These are phyloP conservation scores for Malthinus seriepunctatus DNA, from an alignment of 2,888 invertebrate genomes.

Conservation along the genomic window DNA sequence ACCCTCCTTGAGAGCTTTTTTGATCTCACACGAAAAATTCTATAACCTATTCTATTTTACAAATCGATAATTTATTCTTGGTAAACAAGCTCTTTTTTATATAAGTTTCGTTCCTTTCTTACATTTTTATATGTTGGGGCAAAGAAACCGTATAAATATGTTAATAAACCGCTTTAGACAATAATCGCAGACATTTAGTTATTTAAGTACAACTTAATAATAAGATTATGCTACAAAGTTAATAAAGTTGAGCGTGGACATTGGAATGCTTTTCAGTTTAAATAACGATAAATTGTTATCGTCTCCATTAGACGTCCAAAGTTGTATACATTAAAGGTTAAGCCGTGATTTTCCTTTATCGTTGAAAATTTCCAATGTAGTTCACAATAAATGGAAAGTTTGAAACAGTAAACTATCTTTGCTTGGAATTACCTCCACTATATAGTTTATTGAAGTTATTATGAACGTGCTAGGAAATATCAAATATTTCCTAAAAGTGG, in stretches of 20 bases:
- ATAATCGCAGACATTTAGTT: not conserved
- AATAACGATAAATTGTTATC: slow-evolving; percentile 3
- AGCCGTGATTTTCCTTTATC: not conserved
- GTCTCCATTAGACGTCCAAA: not conserved
- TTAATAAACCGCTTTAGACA: not conserved
- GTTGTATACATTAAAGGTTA: not conserved
- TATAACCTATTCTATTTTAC: slow-evolving; percentile 8
- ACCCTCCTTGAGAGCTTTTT: slow-evolving; percentile 15
- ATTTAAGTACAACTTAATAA: too few relatives aligned
- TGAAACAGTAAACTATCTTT: too few relatives aligned
- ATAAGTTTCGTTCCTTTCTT: not conserved
- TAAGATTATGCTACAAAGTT: not conserved
- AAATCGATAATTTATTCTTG: slow-evolving; percentile 16
- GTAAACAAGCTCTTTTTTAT: slow-evolving; percentile 2
- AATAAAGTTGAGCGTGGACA: not conserved
- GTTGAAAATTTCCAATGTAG: not conserved
- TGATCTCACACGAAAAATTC: slow-evolving; percentile 12
- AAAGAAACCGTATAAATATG: slow-evolving; percentile 1
- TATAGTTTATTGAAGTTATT: too few relatives aligned
- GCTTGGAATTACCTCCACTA: too few relatives aligned
- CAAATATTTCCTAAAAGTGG: too few relatives aligned
- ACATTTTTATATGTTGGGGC: not conserved
- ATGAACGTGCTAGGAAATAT: too few relatives aligned
- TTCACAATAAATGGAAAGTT: too few relatives aligned
- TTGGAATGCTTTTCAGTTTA: slow-evolving; percentile 2